These are phyloP conservation scores for Poecilia latipinna DNA, from an alignment of 2,113 vertebrate species.

Conservation along the genomic window DNA sequence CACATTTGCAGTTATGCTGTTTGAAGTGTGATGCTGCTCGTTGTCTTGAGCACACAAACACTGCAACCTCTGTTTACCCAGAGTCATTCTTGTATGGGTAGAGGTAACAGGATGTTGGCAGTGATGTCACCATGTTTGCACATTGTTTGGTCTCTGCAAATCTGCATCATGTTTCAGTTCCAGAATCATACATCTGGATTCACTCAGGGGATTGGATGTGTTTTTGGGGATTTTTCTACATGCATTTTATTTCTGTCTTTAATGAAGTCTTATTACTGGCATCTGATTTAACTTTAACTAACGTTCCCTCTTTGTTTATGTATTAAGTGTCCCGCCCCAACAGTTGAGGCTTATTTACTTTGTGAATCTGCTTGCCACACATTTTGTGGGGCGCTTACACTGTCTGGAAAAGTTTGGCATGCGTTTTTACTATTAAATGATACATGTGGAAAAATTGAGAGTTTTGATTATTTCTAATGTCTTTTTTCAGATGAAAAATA, in stretches of 20 bases:
- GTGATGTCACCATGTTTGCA: background rate
- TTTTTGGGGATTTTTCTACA: background rate
- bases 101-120: background rate
- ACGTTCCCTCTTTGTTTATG: no score
- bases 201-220: conserved; percentile 13
- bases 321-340: background rate
- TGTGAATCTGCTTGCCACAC: background rate
- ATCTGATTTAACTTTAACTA: no score
- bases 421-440: background rate
- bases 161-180: conserved; percentile 7
- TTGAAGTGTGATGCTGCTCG: no score
- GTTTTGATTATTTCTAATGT: no score
- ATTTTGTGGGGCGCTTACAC: background rate
- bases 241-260: background rate
- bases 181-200: conserved; percentile 31
- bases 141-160: background rate
- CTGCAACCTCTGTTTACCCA: no score
- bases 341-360: background rate
- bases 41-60: no score
- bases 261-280: background rate
- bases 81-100: background rate
- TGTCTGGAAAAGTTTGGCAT: background rate
- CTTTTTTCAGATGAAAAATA: no score
- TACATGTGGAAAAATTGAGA: no score
- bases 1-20: no score